Conservation (phyloP, 2,888 invertebrate genomes). For the Homarus gammarus region DNA sequence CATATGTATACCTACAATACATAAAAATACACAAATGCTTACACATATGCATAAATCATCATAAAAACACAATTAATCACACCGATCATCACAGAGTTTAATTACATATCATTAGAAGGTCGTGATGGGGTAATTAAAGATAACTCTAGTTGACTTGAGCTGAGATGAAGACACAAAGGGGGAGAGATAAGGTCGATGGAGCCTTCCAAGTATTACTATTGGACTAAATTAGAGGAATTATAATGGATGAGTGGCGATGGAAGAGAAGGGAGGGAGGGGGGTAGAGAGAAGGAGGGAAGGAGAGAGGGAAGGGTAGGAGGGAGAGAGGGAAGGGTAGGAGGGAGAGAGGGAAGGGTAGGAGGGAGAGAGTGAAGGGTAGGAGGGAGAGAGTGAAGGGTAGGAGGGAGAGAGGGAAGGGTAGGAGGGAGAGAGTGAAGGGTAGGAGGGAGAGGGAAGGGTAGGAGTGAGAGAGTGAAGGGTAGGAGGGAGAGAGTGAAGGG, state of each 20-base stretch:
- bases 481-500: not conserved
- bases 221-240: too few relatives aligned
- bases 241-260: too few relatives aligned
- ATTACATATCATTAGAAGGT: not conserved
- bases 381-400: not conserved
- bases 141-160: not conserved
- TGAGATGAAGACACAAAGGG: not conserved
- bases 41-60: not conserved
- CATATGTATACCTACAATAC: too few relatives aligned
- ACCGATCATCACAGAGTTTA: not conserved
- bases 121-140: not conserved
- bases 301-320: not conserved
- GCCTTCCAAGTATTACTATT: too few relatives aligned
- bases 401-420: not conserved
- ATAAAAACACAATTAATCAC: not conserved
- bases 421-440: constrained; percentile 20
- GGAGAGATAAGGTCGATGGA: too few relatives aligned
- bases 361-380: not conserved
- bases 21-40: not conserved
- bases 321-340: not conserved
- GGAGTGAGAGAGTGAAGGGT: constrained; percentile 47
- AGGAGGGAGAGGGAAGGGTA: constrained; percentile 43
- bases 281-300: constrained; percentile 18
- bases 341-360: not conserved
- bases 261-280: constrained; percentile 8